Conservation (phyloP, 1,140 invertebrate genomes). For the Pachypsylla venusta region DNA sequence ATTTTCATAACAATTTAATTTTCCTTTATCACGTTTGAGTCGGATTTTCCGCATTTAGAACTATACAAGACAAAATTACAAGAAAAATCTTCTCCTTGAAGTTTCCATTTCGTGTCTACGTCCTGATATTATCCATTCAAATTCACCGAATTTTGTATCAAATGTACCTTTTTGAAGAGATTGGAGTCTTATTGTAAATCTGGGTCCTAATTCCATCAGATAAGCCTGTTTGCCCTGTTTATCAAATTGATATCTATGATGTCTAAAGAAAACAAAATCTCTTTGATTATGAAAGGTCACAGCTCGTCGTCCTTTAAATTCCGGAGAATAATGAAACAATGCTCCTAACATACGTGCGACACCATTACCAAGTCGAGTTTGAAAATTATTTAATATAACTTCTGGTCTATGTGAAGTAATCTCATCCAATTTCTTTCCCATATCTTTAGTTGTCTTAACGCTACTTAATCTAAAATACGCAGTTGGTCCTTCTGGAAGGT, state of each 20-base stretch:
- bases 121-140: slow-evolving; percentile 90
- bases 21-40: too few relatives aligned
- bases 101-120: slow-evolving; percentile 81
- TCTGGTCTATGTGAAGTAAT: slow-evolving; percentile 79
- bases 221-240: slow-evolving; percentile 51
- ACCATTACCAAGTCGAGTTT: slow-evolving; percentile 76
- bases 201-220: slow-evolving; percentile 84
- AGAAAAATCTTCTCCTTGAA: slow-evolving; percentile 74
- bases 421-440: slow-evolving; percentile 55
- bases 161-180: slow-evolving; percentile 94
- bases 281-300: slow-evolving; percentile 98
- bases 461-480: slow-evolving; percentile 49
- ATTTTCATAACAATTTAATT: too few relatives aligned
- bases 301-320: slow-evolving; percentile 81
- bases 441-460: slow-evolving; percentile 64
- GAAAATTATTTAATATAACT: slow-evolving; percentile 93
- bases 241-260: slow-evolving; percentile 95
- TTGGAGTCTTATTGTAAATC: slow-evolving; percentile 84
- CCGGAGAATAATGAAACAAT: slow-evolving; percentile 89
- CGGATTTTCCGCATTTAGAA: too few relatives aligned
- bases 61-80: too few relatives aligned
- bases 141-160: slow-evolving; percentile 91
- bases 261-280: slow-evolving; percentile 97
- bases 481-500: slow-evolving; percentile 91
- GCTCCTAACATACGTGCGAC: slow-evolving; percentile 88